phyloP scores from a whole-genome alignment of 2,888 invertebrate genomes.

The Agrochola macilenta region DNA sequence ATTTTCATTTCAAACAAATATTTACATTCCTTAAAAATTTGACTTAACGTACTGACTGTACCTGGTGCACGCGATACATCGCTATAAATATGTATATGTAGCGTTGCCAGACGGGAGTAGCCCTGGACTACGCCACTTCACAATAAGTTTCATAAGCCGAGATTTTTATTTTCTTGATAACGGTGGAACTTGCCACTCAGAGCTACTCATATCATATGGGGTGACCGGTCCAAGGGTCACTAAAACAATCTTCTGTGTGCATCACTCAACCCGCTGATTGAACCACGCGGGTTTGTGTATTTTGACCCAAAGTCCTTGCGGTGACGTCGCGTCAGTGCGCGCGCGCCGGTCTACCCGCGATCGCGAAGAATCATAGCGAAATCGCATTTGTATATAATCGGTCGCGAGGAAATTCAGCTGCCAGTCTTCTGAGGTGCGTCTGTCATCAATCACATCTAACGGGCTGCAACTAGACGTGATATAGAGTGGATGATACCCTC shows the following conservation, averaged over 20 bases:
- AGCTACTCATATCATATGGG: neutral
- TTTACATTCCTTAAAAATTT: no score
- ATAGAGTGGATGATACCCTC: slow-evolving; percentile 45
- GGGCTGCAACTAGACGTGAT: slow-evolving; percentile 36
- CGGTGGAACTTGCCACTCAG: slow-evolving; percentile 5
- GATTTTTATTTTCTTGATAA: neutral
- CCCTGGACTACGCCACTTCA: neutral
- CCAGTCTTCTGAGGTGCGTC: slow-evolving; percentile 62
- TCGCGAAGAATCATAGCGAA: slow-evolving; percentile 50
- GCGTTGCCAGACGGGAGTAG: no score
- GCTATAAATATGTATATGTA: no score
- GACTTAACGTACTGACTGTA: no score
- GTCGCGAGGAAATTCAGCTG: slow-evolving; percentile 57
- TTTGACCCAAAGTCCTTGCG: slow-evolving; percentile 56
- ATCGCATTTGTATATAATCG: slow-evolving; percentile 67
- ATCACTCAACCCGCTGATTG: slow-evolving; percentile 23
- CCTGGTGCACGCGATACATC: no score
- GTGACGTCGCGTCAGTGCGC: slow-evolving; percentile 53
- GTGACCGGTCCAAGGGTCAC: slow-evolving; percentile 31
- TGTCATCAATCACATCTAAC: slow-evolving; percentile 53
- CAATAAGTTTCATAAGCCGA: slow-evolving; percentile 15
- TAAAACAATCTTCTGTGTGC: slow-evolving; percentile 24
- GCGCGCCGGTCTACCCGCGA: slow-evolving; percentile 48
- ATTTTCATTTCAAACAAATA: no score
- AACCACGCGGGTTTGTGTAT: slow-evolving; percentile 42